A percentile compares a stretch with the other conserved stretches of the same genome.
Conservation (phyloP, 2,113 vertebrate genomes). For the Periophthalmus modestus region DNA sequence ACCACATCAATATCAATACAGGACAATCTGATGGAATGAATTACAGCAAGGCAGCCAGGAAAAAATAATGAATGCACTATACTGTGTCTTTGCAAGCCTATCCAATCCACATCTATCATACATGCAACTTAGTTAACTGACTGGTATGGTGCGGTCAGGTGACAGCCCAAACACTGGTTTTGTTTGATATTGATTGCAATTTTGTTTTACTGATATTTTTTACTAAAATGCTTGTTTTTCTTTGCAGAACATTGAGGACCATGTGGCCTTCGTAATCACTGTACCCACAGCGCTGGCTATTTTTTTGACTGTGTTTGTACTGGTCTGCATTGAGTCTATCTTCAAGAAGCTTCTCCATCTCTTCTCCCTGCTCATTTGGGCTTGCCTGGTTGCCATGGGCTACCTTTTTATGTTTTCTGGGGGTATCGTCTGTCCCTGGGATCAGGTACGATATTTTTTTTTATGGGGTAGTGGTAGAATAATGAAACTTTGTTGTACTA, state of each 20-base stretch:
- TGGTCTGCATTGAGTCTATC: conserved; percentile 93
- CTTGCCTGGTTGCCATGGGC: conserved; percentile 93
- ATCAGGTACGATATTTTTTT: conserved; percentile 86
- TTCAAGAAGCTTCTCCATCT: conserved; percentile 95
- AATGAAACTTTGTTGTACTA: background rate
- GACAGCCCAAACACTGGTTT: too few relatives aligned
- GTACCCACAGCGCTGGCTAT: conserved; percentile 94
- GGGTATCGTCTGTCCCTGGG: conserved; percentile 94
- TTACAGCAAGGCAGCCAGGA: conserved; percentile 6
- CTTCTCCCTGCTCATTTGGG: conserved; percentile 95
- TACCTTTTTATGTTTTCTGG: conserved; percentile 98
- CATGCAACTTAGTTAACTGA: conserved; percentile 39
- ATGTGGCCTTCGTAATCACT: conserved; percentile 94
- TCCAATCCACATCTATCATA: conserved; percentile 61
- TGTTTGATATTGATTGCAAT: background rate
- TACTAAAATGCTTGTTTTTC: background rate
- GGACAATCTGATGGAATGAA: conserved; percentile 22
- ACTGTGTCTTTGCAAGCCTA: conserved; percentile 16
- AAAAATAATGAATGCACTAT: conserved; percentile 23
- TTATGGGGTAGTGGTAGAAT: background rate
- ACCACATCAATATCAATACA: conserved; percentile 9
- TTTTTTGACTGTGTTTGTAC: conserved; percentile 94
- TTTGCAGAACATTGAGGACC: conserved; percentile 89
- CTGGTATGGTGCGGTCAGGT: too few relatives aligned
- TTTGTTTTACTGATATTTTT: background rate